A percentile compares a stretch with the other conserved stretches of the same genome.
phyloP scores from a whole-genome alignment of 2,888 invertebrate species.

The Caenorhabditis sinica region DNA sequence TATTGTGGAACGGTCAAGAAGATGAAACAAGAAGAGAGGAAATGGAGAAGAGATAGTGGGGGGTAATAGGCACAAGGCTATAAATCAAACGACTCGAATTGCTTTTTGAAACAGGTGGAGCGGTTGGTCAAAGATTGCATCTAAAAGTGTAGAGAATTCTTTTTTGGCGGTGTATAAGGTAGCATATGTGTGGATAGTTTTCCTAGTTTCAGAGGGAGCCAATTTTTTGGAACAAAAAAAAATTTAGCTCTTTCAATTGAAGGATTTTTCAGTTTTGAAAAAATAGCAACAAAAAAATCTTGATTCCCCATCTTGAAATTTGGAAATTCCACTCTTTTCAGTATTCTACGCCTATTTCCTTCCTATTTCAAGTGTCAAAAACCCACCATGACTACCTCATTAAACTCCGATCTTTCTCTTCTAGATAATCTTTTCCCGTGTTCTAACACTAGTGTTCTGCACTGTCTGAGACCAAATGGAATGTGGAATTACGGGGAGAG shows the following conservation, averaged over 20 bases:
- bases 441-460: conserved; percentile 19
- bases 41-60: conserved; percentile 1
- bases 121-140: conserved; percentile 34
- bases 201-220: too few species aligned
- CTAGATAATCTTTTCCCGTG: neutral
- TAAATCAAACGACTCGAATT: conserved; percentile 49
- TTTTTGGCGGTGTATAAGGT: neutral
- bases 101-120: conserved; percentile 23
- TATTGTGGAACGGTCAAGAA: conserved; percentile 12
- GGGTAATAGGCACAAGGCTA: conserved; percentile 14
- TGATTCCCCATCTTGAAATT: too few species aligned
- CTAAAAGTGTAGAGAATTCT: neutral
- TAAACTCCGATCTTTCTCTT: conserved; percentile 9
- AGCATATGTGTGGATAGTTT: too few species aligned
- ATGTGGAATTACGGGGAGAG: conserved; percentile 21
- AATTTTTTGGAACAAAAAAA: too few species aligned
- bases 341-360: neutral
- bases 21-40: neutral
- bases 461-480: neutral
- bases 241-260: too few species aligned
- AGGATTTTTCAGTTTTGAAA: too few species aligned
- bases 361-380: neutral
- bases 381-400: neutral
- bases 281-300: neutral
- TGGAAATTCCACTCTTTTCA: neutral